Base-by-base conservation (phyloP, 2,797 vertebrate genomes). In the Acipenser transmontanus region DNA sequence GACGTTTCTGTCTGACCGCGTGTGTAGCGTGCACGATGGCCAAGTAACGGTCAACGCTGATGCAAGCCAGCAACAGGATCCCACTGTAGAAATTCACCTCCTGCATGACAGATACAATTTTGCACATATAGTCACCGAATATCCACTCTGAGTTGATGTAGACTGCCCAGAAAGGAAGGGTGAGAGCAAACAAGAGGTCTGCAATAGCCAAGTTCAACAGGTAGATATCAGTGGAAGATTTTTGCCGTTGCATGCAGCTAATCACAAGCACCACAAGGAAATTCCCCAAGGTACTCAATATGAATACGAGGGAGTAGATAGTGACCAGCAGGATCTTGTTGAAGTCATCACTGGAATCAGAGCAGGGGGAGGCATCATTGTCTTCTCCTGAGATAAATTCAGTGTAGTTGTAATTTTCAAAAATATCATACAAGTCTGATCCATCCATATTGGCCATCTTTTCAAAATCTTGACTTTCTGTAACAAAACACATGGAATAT, bases 41-140 rank as follows among this genome's bases (percentile, higher is more conserved):
- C 70, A 95, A 78, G 83, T 95, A 94, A 59, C 94, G 91, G 70
- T 97, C 95, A 49, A 97, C 65, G 0, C 95, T 97, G 78, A 98
- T 98, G 82, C 91, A 95, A 0, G 86, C 93, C 79, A 98, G 79
- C 50, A 98, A 81, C 69, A 98, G 88, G 66, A 95, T 91, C 0
- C 94, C 84, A 0, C 93, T 80, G 73, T 94, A 96, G 49, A 93
- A 89, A 7, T 93, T 91, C 3, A 78, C 76, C 64, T 96, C 94
- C 77, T 92, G 92, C 60, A 95, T 69, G 60, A 91, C 74, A 0
- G 93, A 94, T 60, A 92, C 50, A 8, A 92, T 11, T 74, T 95
- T 97, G 81, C 96, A 98, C 74, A 89, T 67, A 71, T 74, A 0
- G 0, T 72, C 83, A 64, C 93, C 93, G 0, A 94, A 92, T 13